Conservation (phyloP, 2,888 invertebrate genomes). For the Chironomus riparius region DNA sequence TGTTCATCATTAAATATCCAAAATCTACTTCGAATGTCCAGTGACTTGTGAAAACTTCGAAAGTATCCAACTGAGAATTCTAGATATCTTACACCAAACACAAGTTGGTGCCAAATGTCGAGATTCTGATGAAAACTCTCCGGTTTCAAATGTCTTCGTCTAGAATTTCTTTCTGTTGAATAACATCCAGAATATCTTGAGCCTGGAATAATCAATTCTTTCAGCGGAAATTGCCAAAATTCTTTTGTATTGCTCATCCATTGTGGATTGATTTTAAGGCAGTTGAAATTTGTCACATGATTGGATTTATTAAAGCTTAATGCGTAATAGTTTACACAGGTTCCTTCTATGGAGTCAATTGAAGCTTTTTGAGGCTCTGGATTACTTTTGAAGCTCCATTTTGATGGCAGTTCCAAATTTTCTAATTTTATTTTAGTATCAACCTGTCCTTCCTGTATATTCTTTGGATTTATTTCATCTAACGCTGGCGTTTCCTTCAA, state of each 20-base stretch:
- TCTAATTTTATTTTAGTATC: conserved; percentile 49
- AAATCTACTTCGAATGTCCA: conserved; percentile 32
- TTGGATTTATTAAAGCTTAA: conserved; percentile 54
- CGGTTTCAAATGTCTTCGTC: conserved; percentile 36
- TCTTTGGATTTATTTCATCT: conserved; percentile 33
- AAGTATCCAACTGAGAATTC: conserved; percentile 70
- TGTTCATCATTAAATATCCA: conserved; percentile 40
- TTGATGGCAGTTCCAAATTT: conserved; percentile 48
- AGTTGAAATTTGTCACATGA: conserved; percentile 53
- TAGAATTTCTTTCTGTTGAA: conserved; percentile 35
- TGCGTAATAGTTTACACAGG: conserved; percentile 62
- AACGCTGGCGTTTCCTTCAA: conserved; percentile 34
- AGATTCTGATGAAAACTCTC: conserved; percentile 57
- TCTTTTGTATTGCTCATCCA: conserved; percentile 63
- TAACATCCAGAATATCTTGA: conserved; percentile 54
- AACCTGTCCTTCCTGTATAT: conserved; percentile 7
- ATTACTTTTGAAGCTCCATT: conserved; percentile 48
- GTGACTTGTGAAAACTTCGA: not conserved
- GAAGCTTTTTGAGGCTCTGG: conserved; percentile 31
- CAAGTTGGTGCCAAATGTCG: conserved; percentile 73
- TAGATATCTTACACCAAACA: conserved; percentile 72
- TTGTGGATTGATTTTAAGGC: conserved; percentile 70
- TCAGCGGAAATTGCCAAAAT: conserved; percentile 35
- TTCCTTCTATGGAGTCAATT: no score
- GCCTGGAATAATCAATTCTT: conserved; percentile 42